Conservation (phyloP, 1,140 invertebrate species). For the Drosophila parabipectinata region DNA sequence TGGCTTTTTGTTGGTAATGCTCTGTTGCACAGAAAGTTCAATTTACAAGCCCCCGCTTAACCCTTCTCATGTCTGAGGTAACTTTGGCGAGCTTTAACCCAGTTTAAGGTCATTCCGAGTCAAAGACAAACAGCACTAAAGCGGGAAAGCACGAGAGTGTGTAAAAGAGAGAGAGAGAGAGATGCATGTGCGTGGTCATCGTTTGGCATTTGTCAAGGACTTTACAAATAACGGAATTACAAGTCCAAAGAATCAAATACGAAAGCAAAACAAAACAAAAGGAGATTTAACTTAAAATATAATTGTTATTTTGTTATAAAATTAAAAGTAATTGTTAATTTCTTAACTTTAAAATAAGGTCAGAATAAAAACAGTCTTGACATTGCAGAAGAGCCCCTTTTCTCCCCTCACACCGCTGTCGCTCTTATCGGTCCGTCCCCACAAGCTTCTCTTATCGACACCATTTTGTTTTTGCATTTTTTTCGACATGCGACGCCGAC, state of each 20-base stretch:
- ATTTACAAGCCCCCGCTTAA: conserved; percentile 33
- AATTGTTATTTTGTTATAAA: neutral
- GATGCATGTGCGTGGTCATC: conserved; percentile 24
- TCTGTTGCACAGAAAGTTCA: conserved; percentile 78
- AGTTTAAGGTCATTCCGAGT: conserved; percentile 80
- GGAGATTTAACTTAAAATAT: too few relatives aligned
- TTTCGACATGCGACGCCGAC: conserved; percentile 2
- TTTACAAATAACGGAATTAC: conserved; percentile 38
- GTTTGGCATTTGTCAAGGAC: conserved; percentile 68
- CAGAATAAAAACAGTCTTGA: conserved; percentile 64
- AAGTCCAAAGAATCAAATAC: conserved; percentile 21
- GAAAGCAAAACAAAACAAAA: neutral
- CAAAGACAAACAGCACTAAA: conserved; percentile 69
- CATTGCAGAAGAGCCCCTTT: conserved; percentile 48
- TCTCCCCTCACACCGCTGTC: too few relatives aligned
- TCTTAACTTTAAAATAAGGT: conserved; percentile 63
- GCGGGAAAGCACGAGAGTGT: neutral
- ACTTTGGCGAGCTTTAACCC: conserved; percentile 76
- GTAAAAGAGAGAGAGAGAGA: neutral
- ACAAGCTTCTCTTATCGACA: conserved; percentile 49
- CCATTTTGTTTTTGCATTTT: conserved; percentile 12
- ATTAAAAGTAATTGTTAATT: neutral
- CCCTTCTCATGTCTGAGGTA: conserved; percentile 34
- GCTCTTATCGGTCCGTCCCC: neutral
- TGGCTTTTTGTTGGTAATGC: conserved; percentile 33